A percentile compares a stretch with the other conserved stretches of the same genome.
Conservation (phyloP, 1,140 invertebrate species). For the Arion vulgaris region DNA sequence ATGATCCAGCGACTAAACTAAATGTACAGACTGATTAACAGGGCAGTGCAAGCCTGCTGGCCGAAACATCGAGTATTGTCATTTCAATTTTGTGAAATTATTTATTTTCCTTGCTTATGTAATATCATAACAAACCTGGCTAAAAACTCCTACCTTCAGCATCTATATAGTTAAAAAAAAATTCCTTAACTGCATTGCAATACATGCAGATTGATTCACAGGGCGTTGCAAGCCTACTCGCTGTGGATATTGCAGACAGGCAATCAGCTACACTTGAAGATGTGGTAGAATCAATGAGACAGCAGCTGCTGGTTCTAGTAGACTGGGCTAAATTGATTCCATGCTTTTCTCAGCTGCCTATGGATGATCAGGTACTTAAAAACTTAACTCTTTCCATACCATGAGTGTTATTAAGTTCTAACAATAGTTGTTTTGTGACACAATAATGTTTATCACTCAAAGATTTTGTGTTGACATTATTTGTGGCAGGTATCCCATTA, state of each 20-base stretch:
- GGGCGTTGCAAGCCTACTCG: background rate
- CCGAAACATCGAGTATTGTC: too few species aligned
- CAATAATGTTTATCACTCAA: background rate
- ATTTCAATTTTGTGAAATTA: too few species aligned
- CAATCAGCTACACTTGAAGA: slow-evolving; percentile 90
- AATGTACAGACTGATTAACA: too few species aligned
- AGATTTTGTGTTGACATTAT: too few species aligned
- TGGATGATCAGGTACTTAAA: slow-evolving; percentile 97
- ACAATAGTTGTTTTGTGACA: background rate
- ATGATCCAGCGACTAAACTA: too few species aligned
- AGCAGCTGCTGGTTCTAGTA: slow-evolving; percentile 94
- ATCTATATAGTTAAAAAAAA: background rate
- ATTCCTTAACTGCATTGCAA: slow-evolving; percentile 17
- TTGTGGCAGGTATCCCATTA: too few species aligned
- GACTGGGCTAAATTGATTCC: slow-evolving; percentile 99
- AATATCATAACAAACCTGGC: background rate
- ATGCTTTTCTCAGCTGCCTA: slow-evolving; percentile 90
- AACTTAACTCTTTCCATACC: too few species aligned
- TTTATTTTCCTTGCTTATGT: background rate
- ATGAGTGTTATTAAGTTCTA: slow-evolving; percentile 43
- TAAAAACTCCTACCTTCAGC: background rate
- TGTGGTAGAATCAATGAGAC: slow-evolving; percentile 97
- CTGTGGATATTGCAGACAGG: slow-evolving; percentile 54
- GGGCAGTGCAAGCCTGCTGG: too few species aligned
- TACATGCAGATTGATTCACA: slow-evolving; percentile 29